Conservation (phyloP, 2,113 vertebrate genomes). For the Merops nubicus region DNA sequence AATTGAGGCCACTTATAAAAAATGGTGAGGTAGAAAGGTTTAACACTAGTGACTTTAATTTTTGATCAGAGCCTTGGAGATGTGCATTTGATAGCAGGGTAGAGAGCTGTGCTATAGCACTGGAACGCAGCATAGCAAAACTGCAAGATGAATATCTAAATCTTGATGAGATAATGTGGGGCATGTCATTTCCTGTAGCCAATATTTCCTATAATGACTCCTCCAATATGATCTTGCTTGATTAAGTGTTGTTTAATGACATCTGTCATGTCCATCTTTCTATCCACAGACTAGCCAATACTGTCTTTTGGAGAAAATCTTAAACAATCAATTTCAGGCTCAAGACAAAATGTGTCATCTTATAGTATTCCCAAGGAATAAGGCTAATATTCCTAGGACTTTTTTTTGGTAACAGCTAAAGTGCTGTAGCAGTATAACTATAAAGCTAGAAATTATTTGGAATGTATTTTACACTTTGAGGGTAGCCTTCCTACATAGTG, state of each 20-base stretch:
- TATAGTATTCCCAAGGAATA: neutral
- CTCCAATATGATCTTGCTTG: neutral
- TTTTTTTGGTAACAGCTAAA: neutral
- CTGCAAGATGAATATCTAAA: neutral
- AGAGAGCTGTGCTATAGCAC: neutral
- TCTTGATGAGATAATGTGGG: neutral
- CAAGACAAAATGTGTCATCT: neutral
- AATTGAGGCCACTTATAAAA: neutral
- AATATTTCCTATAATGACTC: conserved; percentile 46
- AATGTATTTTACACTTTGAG: neutral
- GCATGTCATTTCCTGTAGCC: conserved; percentile 23
- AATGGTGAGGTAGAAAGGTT: neutral
- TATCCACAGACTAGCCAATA: neutral
- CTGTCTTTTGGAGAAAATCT: neutral
- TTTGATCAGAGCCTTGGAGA: neutral
- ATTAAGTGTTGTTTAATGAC: neutral
- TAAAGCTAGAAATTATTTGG: neutral
- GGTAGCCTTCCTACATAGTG: neutral
- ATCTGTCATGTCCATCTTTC: neutral
- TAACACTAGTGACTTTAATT: neutral
- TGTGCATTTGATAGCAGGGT: neutral
- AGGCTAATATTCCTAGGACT: neutral
- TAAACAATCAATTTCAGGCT: neutral
- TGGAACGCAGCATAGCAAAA: neutral
- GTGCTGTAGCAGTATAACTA: neutral